Evolutionary conservation across 1,140 invertebrate species (phyloP).

Genomic region (Cryptotermes secundus): DNA sequence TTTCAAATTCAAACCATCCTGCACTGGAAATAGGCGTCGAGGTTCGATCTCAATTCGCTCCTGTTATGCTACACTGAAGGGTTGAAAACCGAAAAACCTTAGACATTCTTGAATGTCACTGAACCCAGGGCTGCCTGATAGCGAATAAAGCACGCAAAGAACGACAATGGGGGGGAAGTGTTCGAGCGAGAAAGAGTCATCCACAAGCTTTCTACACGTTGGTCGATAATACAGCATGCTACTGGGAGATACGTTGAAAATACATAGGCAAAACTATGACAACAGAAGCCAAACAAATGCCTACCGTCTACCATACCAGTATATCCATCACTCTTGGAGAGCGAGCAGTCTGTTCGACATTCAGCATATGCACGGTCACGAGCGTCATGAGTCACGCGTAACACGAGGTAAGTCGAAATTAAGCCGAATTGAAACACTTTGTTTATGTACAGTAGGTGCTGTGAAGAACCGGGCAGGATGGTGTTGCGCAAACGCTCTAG

Average conservation of each 20-base stretch:
- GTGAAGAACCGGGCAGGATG: no score
- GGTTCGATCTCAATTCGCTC: no score
- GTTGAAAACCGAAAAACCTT: background rate
- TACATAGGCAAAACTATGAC: background rate
- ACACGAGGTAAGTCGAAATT: background rate
- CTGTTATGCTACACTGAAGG: no score
- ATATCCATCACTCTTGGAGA: background rate
- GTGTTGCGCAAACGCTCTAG: no score
- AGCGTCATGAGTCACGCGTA: background rate
- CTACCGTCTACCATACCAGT: background rate
- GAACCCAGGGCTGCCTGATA: background rate
- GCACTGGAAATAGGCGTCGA: no score
- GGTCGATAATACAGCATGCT: constrained; percentile 4
- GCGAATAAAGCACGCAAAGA: background rate
- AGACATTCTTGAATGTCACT: background rate
- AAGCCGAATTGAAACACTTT: no score
- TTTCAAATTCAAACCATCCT: no score
- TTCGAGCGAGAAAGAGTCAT: background rate
- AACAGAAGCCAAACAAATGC: constrained; percentile 19
- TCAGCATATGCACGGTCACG: background rate
- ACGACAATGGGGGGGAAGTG: background rate
- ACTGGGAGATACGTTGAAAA: background rate
- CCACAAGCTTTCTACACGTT: background rate
- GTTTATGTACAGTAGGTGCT: no score
- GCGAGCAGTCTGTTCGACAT: background rate